These are phyloP conservation scores for Alsophila aescularia DNA, from an alignment of 2,888 invertebrate genomes.

Conservation along the genomic window DNA sequence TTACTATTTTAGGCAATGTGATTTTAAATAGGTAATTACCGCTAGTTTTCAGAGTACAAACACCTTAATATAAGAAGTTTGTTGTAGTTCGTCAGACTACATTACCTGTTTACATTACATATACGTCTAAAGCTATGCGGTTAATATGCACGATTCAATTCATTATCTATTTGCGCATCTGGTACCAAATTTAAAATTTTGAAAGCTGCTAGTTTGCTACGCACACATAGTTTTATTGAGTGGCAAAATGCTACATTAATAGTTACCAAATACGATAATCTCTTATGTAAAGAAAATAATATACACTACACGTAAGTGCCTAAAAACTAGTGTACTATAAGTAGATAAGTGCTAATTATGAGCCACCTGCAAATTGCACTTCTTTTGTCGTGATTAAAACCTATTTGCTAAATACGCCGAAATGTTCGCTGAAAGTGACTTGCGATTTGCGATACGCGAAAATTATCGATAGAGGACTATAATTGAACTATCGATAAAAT, in stretches of 20 bases:
- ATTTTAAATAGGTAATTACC: too few species aligned
- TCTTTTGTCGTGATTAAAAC: constrained; percentile 1
- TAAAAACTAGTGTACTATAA: background rate
- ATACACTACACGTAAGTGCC: background rate
- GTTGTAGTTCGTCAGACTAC: too few species aligned
- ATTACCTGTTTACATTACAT: too few species aligned
- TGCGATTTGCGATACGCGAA: background rate
- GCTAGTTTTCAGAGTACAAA: too few species aligned
- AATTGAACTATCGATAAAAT: constrained; percentile 14
- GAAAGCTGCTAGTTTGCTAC: background rate
- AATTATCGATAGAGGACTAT: constrained; percentile 1
- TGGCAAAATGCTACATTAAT: constrained; percentile 1
- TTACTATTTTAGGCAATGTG: too few species aligned
- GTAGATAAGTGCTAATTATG: constrained; percentile 1
- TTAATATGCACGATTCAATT: background rate
- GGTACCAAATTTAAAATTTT: background rate
- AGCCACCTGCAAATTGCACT: background rate
- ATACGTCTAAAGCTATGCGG: too few species aligned
- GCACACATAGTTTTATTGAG: background rate
- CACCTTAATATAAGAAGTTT: too few species aligned
- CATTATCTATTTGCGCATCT: background rate
- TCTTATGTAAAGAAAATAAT: too few species aligned
- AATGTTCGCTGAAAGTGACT: background rate
- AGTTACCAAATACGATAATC: background rate
- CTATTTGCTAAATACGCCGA: background rate